These are phyloP conservation scores for Cheilinus undulatus DNA, from an alignment of 2,113 vertebrate species.

Conservation along the genomic window DNA sequence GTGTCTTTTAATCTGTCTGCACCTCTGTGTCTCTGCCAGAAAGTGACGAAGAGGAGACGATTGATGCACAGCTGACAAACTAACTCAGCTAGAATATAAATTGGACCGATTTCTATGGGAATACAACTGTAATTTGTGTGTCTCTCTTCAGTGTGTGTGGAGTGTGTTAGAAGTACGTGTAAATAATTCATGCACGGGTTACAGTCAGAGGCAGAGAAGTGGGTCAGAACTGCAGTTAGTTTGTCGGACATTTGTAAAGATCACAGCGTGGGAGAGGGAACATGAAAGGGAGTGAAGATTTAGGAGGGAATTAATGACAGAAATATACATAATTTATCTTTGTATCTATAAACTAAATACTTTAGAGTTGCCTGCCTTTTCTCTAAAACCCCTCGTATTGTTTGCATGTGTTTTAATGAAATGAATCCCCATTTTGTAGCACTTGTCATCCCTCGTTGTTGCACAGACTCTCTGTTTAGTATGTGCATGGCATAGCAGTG, in stretches of 20 bases:
- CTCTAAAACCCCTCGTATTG: not conserved
- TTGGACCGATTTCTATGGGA: conserved; percentile 21
- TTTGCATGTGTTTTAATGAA: conserved; percentile 1
- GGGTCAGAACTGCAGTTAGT: conserved; percentile 57
- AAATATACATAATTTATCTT: not conserved
- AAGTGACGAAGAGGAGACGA: conserved; percentile 17
- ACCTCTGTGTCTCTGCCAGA: conserved; percentile 14
- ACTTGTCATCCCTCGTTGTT: conserved; percentile 41
- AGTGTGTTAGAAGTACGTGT: conserved; percentile 27
- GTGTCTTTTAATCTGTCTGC: conserved; percentile 30
- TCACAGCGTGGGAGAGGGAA: conserved; percentile 18
- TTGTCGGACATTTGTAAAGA: conserved; percentile 33
- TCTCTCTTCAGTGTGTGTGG: not conserved
- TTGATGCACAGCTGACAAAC: conserved; percentile 32
- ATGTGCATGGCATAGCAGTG: conserved; percentile 26
- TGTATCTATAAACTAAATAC: not conserved
- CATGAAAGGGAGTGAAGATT: not conserved
- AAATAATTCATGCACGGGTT: conserved; percentile 62
- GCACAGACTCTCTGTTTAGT: conserved; percentile 42
- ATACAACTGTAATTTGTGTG: conserved; percentile 11
- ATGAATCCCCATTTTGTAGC: conserved; percentile 58
- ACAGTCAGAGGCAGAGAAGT: conserved; percentile 55
- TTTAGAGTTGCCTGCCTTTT: not conserved
- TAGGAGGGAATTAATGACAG: not conserved
- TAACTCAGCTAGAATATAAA: conserved; percentile 9